phyloP scores from a whole-genome alignment of 2,888 invertebrate genomes.

The Drosophila pegasa region DNA sequence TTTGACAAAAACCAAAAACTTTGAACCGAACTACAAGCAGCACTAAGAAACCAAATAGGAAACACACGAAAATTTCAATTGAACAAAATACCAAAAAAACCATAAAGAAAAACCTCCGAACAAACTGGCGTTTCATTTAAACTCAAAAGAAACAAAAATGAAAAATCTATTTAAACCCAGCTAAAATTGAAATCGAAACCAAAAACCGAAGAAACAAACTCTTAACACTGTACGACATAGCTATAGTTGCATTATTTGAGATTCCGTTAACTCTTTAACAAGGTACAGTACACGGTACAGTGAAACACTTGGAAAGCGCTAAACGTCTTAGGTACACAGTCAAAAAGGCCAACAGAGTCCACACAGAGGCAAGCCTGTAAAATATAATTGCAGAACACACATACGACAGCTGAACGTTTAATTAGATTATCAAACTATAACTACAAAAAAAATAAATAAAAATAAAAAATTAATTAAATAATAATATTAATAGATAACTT shows the following conservation, averaged over 20 bases:
- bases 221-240: slow-evolving; percentile 59
- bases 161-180: slow-evolving; percentile 16
- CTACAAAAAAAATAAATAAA: slow-evolving; percentile 2
- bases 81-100: slow-evolving; percentile 26
- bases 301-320: slow-evolving; percentile 74
- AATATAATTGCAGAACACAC: slow-evolving; percentile 36
- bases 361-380: slow-evolving; percentile 71
- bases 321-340: slow-evolving; percentile 70
- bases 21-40: slow-evolving; percentile 22
- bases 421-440: slow-evolving; percentile 34
- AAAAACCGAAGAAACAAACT: slow-evolving; percentile 13
- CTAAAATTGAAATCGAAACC: slow-evolving; percentile 24
- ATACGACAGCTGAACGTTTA: slow-evolving; percentile 35
- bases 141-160: slow-evolving; percentile 43
- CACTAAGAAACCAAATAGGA: slow-evolving; percentile 24
- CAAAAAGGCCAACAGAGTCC: slow-evolving; percentile 47
- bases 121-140: slow-evolving; percentile 81
- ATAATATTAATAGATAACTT: slow-evolving; percentile 16
- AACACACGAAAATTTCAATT: slow-evolving; percentile 34
- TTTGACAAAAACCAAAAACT: slow-evolving; percentile 57
- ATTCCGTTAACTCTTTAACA: slow-evolving; percentile 56
- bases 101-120: slow-evolving; percentile 74
- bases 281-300: slow-evolving; percentile 66
- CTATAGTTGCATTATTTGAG: slow-evolving; percentile 58
- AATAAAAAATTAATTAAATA: slow-evolving; percentile 16